Conservation (phyloP, 2,888 invertebrate genomes). For the Hyles lineata region DNA sequence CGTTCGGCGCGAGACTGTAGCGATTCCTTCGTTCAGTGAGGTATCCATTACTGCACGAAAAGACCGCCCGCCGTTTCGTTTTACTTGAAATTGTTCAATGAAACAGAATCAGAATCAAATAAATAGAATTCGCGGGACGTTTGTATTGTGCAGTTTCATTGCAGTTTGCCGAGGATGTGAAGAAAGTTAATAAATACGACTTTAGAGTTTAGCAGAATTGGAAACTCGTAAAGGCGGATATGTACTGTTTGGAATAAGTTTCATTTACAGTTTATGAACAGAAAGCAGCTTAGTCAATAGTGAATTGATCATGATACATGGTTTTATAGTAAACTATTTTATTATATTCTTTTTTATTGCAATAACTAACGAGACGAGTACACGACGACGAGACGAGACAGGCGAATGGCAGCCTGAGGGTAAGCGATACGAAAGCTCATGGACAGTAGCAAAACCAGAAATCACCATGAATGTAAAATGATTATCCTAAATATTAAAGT, state of each 20-base stretch:
- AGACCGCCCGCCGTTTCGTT: conserved; percentile 34
- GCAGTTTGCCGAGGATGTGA: conserved; percentile 1
- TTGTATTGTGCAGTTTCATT: conserved; percentile 7
- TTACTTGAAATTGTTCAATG: conserved; percentile 44
- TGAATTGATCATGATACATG: too few species aligned
- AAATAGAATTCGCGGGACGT: conserved; percentile 38
- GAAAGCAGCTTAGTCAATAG: too few species aligned
- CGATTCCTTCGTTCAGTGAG: conserved; percentile 41
- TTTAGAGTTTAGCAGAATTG: neutral
- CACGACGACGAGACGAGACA: too few species aligned
- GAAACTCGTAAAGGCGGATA: neutral
- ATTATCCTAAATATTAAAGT: too few species aligned
- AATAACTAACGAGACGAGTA: too few species aligned
- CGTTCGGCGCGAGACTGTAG: conserved; percentile 36
- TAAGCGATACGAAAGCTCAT: too few species aligned
- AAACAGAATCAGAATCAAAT: conserved; percentile 47
- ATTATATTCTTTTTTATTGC: too few species aligned
- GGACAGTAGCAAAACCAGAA: too few species aligned
- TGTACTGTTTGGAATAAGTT: neutral
- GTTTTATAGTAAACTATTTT: too few species aligned
- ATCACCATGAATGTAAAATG: too few species aligned
- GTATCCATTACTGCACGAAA: conserved; percentile 46
- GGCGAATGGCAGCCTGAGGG: too few species aligned
- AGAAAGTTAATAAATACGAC: conserved; percentile 1
- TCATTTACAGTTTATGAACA: neutral